These are phyloP conservation scores for Dexiosoma caninum DNA, from an alignment of 2,888 invertebrate species.

Conservation along the genomic window DNA sequence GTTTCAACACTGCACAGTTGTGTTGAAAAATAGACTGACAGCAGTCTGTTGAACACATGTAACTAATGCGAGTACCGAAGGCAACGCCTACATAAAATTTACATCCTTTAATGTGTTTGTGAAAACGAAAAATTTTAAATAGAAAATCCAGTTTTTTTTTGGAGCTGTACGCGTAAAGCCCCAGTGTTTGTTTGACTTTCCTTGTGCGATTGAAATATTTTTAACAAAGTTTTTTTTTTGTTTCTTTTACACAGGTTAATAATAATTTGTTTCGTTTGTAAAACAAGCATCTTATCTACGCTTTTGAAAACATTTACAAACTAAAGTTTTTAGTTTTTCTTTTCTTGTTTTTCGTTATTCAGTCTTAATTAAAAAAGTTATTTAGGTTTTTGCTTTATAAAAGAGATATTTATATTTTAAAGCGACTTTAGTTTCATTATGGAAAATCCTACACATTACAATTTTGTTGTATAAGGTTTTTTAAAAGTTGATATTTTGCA, in stretches of 20 bases:
- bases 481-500: constrained; percentile 2
- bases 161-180: not conserved
- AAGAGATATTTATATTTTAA: constrained; percentile 10
- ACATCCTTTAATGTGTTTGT: constrained; percentile 54
- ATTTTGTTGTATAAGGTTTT: not conserved
- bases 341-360: not conserved
- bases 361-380: too few species aligned
- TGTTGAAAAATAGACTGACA: constrained; percentile 45
- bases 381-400: constrained; percentile 34
- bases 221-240: not conserved
- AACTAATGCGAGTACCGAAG: constrained; percentile 12
- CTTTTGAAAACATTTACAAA: constrained; percentile 40
- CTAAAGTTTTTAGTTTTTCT: not conserved
- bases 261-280: constrained; percentile 42
- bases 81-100: constrained; percentile 58
- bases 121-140: not conserved
- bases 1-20: constrained; percentile 32
- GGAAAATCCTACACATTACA: constrained; percentile 20
- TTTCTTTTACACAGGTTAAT: not conserved
- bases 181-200: constrained; percentile 47
- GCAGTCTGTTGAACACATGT: constrained; percentile 31
- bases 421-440: not conserved
- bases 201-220: constrained; percentile 1
- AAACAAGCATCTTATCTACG: constrained; percentile 59
- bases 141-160: constrained; percentile 48